These are phyloP conservation scores for Trachythela sp. DNA, from an alignment of 64 coral and sea anemone species.

Conservation along the genomic window DNA sequence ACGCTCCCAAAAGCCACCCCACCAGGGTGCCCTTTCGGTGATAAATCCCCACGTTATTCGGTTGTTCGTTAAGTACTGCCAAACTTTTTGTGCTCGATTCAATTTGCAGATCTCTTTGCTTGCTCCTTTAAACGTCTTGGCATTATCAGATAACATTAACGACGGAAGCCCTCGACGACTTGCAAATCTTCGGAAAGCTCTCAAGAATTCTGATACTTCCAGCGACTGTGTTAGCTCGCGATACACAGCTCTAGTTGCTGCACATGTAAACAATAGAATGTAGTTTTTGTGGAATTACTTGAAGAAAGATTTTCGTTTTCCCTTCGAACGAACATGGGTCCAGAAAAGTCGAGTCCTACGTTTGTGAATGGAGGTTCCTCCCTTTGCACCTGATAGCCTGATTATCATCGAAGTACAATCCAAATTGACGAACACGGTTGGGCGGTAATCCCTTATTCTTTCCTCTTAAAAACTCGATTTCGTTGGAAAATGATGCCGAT, in stretches of 20 bases:
- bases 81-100: conserved; percentile 28
- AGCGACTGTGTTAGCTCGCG: too few species aligned
- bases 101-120: conserved; percentile 24
- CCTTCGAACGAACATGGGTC: not conserved
- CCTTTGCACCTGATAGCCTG: conserved; percentile 11
- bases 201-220: too few species aligned
- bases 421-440: conserved; percentile 10
- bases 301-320: too few species aligned
- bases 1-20: conserved; percentile 46
- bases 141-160: too few species aligned
- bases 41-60: conserved; percentile 36
- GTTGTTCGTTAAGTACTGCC: conserved; percentile 28
- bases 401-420: conserved; percentile 26
- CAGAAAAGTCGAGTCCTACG: not conserved
- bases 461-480: not conserved
- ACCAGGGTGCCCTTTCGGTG: conserved; percentile 31
- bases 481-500: not conserved
- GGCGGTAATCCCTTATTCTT: not conserved
- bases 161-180: too few species aligned
- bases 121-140: not conserved
- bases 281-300: too few species aligned
- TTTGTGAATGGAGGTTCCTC: not conserved
- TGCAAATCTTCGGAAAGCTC: too few species aligned
- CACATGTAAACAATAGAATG: too few species aligned
- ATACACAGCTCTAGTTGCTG: too few species aligned